A percentile compares a stretch with the other conserved stretches of the same genome.
These are phyloP conservation scores for Hylaea fasciaria DNA, from an alignment of 2,888 invertebrate species.

Conservation along the genomic window DNA sequence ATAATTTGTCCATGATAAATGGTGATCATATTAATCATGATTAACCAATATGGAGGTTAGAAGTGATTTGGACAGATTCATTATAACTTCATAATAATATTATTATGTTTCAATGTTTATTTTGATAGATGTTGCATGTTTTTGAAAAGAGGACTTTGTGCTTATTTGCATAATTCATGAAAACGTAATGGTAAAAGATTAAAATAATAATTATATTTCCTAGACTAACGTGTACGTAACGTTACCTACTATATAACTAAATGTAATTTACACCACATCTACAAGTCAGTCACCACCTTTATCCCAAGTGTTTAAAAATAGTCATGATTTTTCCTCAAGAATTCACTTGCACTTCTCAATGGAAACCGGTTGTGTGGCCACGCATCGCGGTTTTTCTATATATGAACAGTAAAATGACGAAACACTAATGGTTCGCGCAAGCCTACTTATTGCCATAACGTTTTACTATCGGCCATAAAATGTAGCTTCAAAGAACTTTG, in stretches of 20 bases:
- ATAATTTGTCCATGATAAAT: slow-evolving; percentile 1
- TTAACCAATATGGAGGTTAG: slow-evolving; percentile 1
- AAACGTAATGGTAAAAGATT: too few relatives aligned
- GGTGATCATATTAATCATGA: slow-evolving; percentile 1
- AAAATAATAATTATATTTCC: slow-evolving; percentile 1
- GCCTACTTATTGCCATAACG: slow-evolving; percentile 32
- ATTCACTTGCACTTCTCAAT: slow-evolving; percentile 23
- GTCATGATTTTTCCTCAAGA: too few relatives aligned
- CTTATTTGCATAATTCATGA: too few relatives aligned
- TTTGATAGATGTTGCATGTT: too few relatives aligned
- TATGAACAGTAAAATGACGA: slow-evolving; percentile 21
- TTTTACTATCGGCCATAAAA: slow-evolving; percentile 9
- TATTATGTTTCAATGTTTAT: too few relatives aligned
- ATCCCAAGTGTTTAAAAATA: too few relatives aligned
- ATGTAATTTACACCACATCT: too few relatives aligned
- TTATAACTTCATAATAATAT: neutral
- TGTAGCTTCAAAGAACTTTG: neutral
- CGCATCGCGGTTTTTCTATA: slow-evolving; percentile 23
- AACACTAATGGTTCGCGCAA: slow-evolving; percentile 13
- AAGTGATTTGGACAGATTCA: neutral
- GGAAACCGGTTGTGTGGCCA: slow-evolving; percentile 20
- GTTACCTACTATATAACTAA: too few relatives aligned
- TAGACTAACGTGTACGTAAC: too few relatives aligned
- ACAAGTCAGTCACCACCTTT: too few relatives aligned
- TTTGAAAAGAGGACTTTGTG: too few relatives aligned